phyloP scores from a whole-genome alignment of 2,888 invertebrate genomes.

The Belgica antarctica region DNA sequence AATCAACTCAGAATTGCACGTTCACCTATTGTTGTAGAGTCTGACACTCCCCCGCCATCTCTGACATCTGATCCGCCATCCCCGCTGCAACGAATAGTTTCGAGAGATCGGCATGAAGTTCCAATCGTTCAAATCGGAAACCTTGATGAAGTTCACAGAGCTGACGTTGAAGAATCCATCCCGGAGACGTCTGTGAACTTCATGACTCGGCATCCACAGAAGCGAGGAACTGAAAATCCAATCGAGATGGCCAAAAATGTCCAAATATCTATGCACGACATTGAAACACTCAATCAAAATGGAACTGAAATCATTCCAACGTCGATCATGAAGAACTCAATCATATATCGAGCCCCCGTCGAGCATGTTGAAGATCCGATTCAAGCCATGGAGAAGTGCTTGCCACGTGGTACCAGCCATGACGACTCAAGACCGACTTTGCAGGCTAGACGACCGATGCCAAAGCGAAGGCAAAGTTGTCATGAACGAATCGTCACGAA shows the following conservation, averaged over 20 bases:
- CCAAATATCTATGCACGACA: constrained; percentile 33
- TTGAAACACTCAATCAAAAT: constrained; percentile 27
- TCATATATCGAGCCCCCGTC: not conserved
- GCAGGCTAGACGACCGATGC: too few relatives aligned
- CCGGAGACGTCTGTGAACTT: not conserved
- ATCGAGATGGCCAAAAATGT: not conserved
- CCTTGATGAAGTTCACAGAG: constrained; percentile 7
- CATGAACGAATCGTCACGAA: constrained; percentile 24
- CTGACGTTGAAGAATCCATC: not conserved
- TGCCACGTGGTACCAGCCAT: not conserved
- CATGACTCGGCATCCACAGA: not conserved
- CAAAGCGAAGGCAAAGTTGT: constrained; percentile 31
- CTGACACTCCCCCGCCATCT: constrained; percentile 5
- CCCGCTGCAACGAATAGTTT: not conserved
- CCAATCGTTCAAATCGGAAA: not conserved
- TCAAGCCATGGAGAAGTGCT: not conserved
- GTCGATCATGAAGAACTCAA: constrained; percentile 5
- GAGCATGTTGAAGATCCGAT: not conserved
- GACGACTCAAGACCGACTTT: not conserved
- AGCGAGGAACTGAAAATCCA: not conserved
- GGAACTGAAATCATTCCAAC: constrained; percentile 39
- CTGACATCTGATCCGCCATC: constrained; percentile 8
- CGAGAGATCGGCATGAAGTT: too few relatives aligned
- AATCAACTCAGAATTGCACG: not conserved
- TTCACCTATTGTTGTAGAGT: constrained; percentile 10